Evolutionary conservation across 2,113 vertebrate species (phyloP), one percentile per base, ranked within the genome.

Genomic region (Xenopus laevis): DNA sequence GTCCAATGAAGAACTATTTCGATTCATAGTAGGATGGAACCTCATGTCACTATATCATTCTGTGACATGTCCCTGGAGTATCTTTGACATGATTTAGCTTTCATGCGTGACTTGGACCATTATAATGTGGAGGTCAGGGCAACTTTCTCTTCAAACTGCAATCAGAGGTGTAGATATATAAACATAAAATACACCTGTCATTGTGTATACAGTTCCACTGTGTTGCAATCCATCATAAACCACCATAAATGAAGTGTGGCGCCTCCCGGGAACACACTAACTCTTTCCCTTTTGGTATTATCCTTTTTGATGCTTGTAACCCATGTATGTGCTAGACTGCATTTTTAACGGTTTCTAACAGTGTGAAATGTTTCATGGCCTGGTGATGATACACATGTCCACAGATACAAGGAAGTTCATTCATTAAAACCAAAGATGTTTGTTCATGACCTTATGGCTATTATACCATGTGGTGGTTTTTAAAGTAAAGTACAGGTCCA

Each of bases 41-140:
- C 44, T 21, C 58, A 59, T 62, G 62, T 50, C 63, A 30, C 20
- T 47, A 10, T 44, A 72, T 4, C 60, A 60, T 27, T 60, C 9
- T 60, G 10, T 23, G 18, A 60, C 18, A 60, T 27, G 21, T 60
- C 58, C 58, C 58, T 27, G 21, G 58, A 23, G 58, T 27, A 60
- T 60, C 9, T 60, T 60, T 60, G 58, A 60, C 58, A 60, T 60
- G 58, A 60, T 60, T 60, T 60, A 60, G 21, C 58, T 60, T 21
- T 13, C 9, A 7, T 60, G 18, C 27, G 58, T 60, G 58, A 27
- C 58, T 60, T 21, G 20, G 18, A 16, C 58, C 21, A 60, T 60
- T 60, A 23, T 60, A 60, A 60, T 23, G 18, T 60, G 10, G 58
- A 23, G 58, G 58, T 60, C 58, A 60, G 58, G 58, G 58, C 58